Percentiles rank a stretch among this genome's conserved stretches.
Conservation (phyloP, 2,888 invertebrate species). For the Stenichneumon culpator region DNA sequence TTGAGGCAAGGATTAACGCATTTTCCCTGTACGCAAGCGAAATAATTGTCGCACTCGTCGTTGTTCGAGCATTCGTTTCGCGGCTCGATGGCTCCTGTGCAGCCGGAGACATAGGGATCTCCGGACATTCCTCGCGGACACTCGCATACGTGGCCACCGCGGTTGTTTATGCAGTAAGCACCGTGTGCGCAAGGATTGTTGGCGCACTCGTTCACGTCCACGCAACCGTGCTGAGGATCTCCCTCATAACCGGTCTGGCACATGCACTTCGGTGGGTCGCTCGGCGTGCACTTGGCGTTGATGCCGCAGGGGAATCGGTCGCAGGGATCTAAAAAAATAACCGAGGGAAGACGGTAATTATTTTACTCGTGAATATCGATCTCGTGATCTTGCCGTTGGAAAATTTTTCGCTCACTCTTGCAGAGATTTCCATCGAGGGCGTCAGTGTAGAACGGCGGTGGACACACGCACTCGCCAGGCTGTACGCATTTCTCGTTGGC, state of each 20-base stretch:
- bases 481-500: slow-evolving; percentile 96
- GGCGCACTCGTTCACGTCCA: slow-evolving; percentile 94
- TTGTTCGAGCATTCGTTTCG: slow-evolving; percentile 90
- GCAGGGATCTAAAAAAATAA: slow-evolving; percentile 88
- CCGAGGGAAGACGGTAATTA: not conserved
- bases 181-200: slow-evolving; percentile 94
- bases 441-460: slow-evolving; percentile 95
- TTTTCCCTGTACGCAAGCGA: slow-evolving; percentile 92
- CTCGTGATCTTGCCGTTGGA: not conserved
- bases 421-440: slow-evolving; percentile 93
- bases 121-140: slow-evolving; percentile 94
- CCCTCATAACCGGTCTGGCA: slow-evolving; percentile 95
- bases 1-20: slow-evolving; percentile 94
- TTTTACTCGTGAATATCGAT: not conserved
- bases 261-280: slow-evolving; percentile 95
- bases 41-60: slow-evolving; percentile 92
- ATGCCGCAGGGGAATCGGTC: slow-evolving; percentile 96
- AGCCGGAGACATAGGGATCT: slow-evolving; percentile 94
- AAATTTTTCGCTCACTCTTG: slow-evolving; percentile 88
- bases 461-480: slow-evolving; percentile 96
- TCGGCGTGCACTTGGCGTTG: slow-evolving; percentile 95
- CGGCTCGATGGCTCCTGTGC: slow-evolving; percentile 86
- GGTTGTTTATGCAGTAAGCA: slow-evolving; percentile 95
- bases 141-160: slow-evolving; percentile 94
- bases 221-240: slow-evolving; percentile 93